Conservation (phyloP, 2,113 vertebrate species). For the Nannobrachium achirus region DNA sequence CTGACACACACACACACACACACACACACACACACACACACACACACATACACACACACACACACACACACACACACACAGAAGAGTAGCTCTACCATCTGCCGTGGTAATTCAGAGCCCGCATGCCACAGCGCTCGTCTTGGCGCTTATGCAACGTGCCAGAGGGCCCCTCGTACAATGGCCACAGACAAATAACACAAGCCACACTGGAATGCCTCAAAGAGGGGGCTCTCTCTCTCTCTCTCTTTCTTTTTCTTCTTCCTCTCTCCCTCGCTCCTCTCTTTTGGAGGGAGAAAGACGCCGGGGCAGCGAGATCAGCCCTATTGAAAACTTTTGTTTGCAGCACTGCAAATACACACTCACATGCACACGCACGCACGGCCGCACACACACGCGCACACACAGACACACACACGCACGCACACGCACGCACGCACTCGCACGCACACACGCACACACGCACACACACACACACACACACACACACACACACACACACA, state of each 20-base stretch:
- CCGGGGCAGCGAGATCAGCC: slow-evolving; percentile 28
- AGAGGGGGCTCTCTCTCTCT: slow-evolving; percentile 59
- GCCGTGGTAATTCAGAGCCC: slow-evolving; percentile 78
- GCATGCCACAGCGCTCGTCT: slow-evolving; percentile 74
- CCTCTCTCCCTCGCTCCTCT: slow-evolving; percentile 55
- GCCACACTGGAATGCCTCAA: slow-evolving; percentile 12
- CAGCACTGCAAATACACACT: slow-evolving; percentile 19
- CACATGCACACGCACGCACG: background rate
- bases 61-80: slow-evolving; percentile 42
- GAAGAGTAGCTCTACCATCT: slow-evolving; percentile 72
- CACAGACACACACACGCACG: slow-evolving; percentile 7
- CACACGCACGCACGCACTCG: slow-evolving; percentile 4
- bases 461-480: no score
- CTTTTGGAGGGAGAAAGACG: slow-evolving; percentile 59
- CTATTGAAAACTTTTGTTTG: slow-evolving; percentile 70
- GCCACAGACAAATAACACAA: slow-evolving; percentile 57
- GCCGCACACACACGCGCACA: slow-evolving; percentile 6
- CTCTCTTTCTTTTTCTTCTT: slow-evolving; percentile 60
- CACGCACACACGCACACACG: no score
- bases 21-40: background rate
- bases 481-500: no score
- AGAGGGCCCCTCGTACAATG: slow-evolving; percentile 54
- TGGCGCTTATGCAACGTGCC: slow-evolving; percentile 59
- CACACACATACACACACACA: slow-evolving; percentile 37
- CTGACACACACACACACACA: background rate